Percentiles rank a stretch among this genome's conserved stretches.
phyloP scores from a whole-genome alignment of 2,113 vertebrate genomes.

The Sapajus apella region DNA sequence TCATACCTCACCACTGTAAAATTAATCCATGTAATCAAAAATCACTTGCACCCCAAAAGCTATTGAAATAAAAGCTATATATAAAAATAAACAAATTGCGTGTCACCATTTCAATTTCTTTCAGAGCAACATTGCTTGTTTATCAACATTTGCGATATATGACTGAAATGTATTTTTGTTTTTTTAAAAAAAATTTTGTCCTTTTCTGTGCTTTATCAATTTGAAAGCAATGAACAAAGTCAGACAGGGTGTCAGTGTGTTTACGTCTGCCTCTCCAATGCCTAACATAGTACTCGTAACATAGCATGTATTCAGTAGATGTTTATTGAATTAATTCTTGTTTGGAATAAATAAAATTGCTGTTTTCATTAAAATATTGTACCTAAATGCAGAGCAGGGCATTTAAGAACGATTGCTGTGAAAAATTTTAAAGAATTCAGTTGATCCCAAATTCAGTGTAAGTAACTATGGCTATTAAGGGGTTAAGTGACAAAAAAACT shows the following conservation, averaged over 20 bases:
- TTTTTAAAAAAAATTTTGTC: no score
- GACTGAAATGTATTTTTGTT: not conserved
- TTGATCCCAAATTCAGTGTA: not conserved
- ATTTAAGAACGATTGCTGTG: not conserved
- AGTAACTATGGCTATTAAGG: not conserved
- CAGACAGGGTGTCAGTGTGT: fast-evolving
- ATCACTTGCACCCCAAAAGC: no score
- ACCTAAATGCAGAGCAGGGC: not conserved
- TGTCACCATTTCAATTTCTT: not conserved
- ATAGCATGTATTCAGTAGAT: not conserved
- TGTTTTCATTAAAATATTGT: not conserved
- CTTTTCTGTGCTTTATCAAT: not conserved
- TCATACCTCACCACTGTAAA: no score
- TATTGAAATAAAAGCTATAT: no score
- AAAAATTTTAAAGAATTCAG: not conserved
- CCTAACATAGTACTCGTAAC: not conserved
- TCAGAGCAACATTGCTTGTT: not conserved
- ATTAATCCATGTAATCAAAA: no score
- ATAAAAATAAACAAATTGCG: not conserved
- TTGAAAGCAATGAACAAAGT: not conserved
- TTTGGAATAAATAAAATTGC: not conserved
- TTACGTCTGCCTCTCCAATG: not conserved
- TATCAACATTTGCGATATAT: not conserved
- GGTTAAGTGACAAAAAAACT: not conserved
- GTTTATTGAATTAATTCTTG: not conserved